Evolutionary conservation across 2,113 vertebrate genomes (phyloP), one percentile per base, ranked within the genome.

Genomic region (Lagopus muta): DNA sequence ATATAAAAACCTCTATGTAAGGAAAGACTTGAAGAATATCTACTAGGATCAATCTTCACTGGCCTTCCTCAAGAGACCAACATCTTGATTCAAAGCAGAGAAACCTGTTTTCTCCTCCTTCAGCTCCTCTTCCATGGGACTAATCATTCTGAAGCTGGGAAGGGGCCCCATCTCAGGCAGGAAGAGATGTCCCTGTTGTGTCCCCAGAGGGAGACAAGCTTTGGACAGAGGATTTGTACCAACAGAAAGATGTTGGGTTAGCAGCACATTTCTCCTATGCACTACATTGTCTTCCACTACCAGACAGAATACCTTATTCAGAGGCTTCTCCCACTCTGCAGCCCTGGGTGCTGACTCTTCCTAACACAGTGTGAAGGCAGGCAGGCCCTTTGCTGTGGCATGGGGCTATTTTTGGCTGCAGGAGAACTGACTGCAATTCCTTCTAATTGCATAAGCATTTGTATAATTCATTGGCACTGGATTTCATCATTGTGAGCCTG

Each of bases 381-480:
- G 85, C 93, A 86, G 88, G 86, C 58, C 88, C 86, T 94, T 91
- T 38, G 86, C 82, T 93, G 82, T 75, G 95, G 93, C 80, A 60
- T 18, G 1, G 69, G 90, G 77, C 86, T 96, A 92, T 94, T 95
- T 95, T 81, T 54, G 93, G 86, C 94, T 81, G 69, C 85, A 34
- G 75, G 24, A 95, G 90, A 58, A 75, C 85, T 86, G 91, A 77
- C 85, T 94, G 71, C 71, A 83, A 76, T 91, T 89, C 80, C 90
- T 94, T 94, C 36, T 90, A 95, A 97, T 96, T 94, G 88, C 93
- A 95, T 84, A 94, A 95, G 95, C 79, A 62, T 94, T 94, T 97
- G 80, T 92, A 93, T 92, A 96, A 95, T 96, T 96, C 82, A 83
- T 47, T 87, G 84, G 87, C 65, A 5, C 57, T 65, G 64, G 52